phyloP scores from a whole-genome alignment of 2,113 vertebrate species.

The Rhagologus leucostigma region DNA sequence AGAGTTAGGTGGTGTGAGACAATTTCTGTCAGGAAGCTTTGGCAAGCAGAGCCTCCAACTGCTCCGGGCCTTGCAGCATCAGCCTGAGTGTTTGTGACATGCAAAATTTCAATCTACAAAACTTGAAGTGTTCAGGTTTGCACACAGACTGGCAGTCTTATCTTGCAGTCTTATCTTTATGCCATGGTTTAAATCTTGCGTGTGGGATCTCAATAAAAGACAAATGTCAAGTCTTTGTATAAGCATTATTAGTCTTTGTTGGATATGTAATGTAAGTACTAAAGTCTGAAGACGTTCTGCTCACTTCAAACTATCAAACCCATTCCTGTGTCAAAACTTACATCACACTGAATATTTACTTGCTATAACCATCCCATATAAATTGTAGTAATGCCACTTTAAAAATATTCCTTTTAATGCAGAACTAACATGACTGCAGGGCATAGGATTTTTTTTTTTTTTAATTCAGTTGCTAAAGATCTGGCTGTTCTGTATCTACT shows the following conservation, averaged over 20 bases:
- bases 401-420: not conserved
- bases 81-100: not conserved
- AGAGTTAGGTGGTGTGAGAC: not conserved
- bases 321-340: not conserved
- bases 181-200: not conserved
- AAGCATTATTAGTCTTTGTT: not conserved
- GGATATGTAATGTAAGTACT: not conserved
- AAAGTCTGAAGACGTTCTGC: not conserved
- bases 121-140: not conserved
- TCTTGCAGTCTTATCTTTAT: not conserved
- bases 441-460: not conserved
- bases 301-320: not conserved
- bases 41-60: not conserved
- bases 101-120: not conserved
- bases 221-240: not conserved
- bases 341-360: not conserved
- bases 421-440: not conserved
- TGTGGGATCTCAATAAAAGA: not conserved
- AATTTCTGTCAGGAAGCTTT: not conserved
- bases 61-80: not conserved
- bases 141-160: rapidly evolving
- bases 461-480: not conserved
- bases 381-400: not conserved
- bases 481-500: not conserved
- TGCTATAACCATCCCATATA: not conserved